phyloP scores from a whole-genome alignment of 2,113 vertebrate species.

The Podarcis muralis region DNA sequence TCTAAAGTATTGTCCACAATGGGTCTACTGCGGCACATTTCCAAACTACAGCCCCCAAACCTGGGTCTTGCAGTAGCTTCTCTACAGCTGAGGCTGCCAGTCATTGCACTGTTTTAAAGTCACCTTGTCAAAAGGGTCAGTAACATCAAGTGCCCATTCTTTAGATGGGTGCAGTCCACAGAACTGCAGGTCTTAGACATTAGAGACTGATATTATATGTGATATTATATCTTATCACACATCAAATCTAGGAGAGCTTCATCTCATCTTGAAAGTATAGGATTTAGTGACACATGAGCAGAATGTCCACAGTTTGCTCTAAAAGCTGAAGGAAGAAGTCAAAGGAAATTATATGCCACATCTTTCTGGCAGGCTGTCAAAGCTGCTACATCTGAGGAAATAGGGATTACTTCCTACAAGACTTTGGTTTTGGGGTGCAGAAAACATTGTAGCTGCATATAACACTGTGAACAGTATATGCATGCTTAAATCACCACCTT shows the following conservation, averaged over 20 bases:
- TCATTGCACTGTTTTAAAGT: background rate
- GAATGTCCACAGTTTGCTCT: background rate
- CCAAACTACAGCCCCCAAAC: background rate
- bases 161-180: background rate
- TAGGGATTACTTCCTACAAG: background rate
- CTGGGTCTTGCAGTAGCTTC: background rate
- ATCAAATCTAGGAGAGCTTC: background rate
- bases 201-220: background rate
- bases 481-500: background rate
- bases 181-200: background rate
- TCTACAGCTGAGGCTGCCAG: background rate
- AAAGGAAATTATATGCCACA: background rate
- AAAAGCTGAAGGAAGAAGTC: background rate
- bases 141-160: background rate
- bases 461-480: background rate
- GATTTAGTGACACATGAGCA: background rate
- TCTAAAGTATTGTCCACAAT: background rate
- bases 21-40: background rate
- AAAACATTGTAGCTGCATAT: background rate
- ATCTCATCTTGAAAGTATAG: background rate
- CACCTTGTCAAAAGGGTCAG: background rate
- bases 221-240: background rate
- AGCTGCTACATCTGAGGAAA: background rate
- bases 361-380: background rate
- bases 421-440: background rate